phyloP scores from a whole-genome alignment of 2,113 vertebrate species.

The Tautogolabrus adspersus region DNA sequence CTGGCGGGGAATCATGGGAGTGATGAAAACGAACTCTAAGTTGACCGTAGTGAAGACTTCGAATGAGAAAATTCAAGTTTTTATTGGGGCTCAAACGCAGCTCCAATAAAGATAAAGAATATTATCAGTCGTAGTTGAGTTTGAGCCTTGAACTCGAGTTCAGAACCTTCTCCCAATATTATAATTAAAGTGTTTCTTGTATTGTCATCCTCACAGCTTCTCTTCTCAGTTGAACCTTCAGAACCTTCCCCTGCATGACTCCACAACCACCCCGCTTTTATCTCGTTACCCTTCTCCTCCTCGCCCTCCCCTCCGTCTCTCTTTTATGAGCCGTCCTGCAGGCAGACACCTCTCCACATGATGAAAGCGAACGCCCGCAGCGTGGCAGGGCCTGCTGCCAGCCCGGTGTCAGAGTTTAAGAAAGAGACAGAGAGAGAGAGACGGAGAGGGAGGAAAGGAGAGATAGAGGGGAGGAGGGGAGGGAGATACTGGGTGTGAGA shows the following conservation, averaged over 20 bases:
- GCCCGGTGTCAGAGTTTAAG: conserved; percentile 12
- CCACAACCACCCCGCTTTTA: not conserved
- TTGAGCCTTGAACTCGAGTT: no score
- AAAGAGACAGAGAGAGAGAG: not conserved
- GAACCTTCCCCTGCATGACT: not conserved
- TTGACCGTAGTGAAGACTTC: no score
- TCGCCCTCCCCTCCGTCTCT: not conserved
- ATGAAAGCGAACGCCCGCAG: conserved; percentile 43
- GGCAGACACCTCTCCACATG: conserved; percentile 40
- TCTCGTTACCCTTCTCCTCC: conserved; percentile 17
- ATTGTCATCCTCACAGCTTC: conserved; percentile 10
- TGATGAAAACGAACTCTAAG: no score
- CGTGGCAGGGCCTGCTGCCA: conserved; percentile 38
- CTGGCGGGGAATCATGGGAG: no score
- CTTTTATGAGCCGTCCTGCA: conserved; percentile 43
- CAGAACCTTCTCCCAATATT: not conserved
- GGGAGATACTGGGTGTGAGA: not conserved
- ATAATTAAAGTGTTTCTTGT: not conserved
- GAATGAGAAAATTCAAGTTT: no score
- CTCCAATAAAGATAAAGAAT: no score
- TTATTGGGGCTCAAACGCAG: no score
- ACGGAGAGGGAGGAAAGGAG: not conserved
- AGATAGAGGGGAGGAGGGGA: not conserved
- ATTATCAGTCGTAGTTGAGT: no score
- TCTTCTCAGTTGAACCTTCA: not conserved